These are phyloP conservation scores for Zhuqinia jingwanae DNA, from an alignment of 2,888 invertebrate species.

Conservation along the genomic window DNA sequence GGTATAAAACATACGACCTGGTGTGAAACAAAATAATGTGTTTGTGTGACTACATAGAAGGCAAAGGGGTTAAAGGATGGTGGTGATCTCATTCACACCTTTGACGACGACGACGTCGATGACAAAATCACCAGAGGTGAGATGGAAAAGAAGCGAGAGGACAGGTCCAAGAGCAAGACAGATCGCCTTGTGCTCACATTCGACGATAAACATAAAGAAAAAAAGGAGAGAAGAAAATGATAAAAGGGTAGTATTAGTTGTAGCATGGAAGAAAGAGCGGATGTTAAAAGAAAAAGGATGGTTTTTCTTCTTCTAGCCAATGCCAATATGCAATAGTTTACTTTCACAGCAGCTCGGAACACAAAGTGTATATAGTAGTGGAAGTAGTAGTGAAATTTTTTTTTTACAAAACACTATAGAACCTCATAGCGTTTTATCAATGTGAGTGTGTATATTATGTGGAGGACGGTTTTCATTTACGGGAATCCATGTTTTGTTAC, in stretches of 20 bases:
- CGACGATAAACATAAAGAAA: slow-evolving; percentile 5
- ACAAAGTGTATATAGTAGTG: neutral
- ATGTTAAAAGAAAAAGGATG: slow-evolving; percentile 17
- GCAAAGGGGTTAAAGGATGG: slow-evolving; percentile 69
- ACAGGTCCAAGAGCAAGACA: slow-evolving; percentile 65
- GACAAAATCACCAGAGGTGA: slow-evolving; percentile 1
- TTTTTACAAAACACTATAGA: neutral
- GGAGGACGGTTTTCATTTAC: slow-evolving; percentile 14
- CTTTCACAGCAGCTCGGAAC: neutral
- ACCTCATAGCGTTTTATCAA: neutral
- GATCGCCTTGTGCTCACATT: slow-evolving; percentile 55
- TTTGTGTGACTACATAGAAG: too few species aligned
- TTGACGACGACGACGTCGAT: slow-evolving; percentile 53
- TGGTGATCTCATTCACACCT: slow-evolving; percentile 71
- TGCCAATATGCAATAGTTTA: too few species aligned
- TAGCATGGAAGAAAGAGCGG: slow-evolving; percentile 30
- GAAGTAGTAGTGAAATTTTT: neutral
- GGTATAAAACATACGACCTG: neutral
- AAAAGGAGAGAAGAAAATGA: slow-evolving; percentile 9
- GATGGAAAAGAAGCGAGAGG: slow-evolving; percentile 39
- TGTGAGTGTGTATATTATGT: neutral
- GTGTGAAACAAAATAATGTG: neutral
- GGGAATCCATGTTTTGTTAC: slow-evolving; percentile 50
- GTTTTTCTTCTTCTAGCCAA: neutral
- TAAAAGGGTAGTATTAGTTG: too few species aligned